A percentile compares a stretch with the other conserved stretches of the same genome.
phyloP scores from a whole-genome alignment of 2,888 invertebrate genomes.

The Lydus trimaculatus region DNA sequence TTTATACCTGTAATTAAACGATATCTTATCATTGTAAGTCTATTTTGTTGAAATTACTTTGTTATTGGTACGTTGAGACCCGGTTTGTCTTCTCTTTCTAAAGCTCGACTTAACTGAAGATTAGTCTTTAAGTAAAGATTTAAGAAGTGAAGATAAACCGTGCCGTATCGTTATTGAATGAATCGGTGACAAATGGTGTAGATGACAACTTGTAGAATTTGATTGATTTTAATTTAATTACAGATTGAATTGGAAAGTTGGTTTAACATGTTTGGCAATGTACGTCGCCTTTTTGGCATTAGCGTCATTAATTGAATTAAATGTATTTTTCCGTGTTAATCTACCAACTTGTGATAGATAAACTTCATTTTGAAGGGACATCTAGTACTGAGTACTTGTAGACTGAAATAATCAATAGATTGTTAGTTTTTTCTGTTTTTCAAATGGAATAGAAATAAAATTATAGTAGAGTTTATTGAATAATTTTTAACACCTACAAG shows the following conservation, averaged over 20 bases:
- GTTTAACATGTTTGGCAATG: constrained; percentile 70
- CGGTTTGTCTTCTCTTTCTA: too few relatives aligned
- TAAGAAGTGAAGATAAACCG: too few relatives aligned
- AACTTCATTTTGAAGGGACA: not conserved
- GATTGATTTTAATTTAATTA: constrained; percentile 9
- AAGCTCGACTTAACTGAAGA: too few relatives aligned
- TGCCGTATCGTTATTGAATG: too few relatives aligned
- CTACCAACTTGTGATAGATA: constrained; percentile 71
- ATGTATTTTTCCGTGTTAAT: constrained; percentile 78
- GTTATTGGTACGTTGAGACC: too few relatives aligned
- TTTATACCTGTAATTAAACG: too few relatives aligned
- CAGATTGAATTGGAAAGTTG: constrained; percentile 74
- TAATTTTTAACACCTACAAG: too few relatives aligned
- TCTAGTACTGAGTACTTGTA: constrained; percentile 7
- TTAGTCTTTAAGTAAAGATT: too few relatives aligned
- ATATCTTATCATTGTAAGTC: too few relatives aligned
- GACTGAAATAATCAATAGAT: constrained; percentile 7
- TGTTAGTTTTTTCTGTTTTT: not conserved
- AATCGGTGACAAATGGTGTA: not conserved
- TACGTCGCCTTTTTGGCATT: constrained; percentile 73
- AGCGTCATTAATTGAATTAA: constrained; percentile 78
- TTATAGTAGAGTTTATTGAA: not conserved
- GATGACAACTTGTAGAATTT: constrained; percentile 7
- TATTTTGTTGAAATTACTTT: too few relatives aligned
- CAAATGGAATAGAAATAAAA: not conserved